Evolutionary conservation across 2,113 vertebrate species (phyloP).

Genomic region (Ptilorrhoa leucosticta): DNA sequence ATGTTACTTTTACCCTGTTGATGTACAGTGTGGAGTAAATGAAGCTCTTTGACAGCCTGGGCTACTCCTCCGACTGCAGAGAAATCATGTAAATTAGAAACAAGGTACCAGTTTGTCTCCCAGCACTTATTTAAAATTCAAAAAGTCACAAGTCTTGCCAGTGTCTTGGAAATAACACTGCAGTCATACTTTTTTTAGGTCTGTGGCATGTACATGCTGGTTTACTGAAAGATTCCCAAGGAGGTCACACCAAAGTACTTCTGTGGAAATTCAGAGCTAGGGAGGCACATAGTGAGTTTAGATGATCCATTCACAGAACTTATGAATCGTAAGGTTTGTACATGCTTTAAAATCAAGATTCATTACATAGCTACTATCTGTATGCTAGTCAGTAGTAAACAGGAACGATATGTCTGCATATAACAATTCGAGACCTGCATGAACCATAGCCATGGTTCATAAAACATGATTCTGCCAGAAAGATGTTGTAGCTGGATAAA

Average conservation of each 20-base stretch:
- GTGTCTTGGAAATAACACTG: background rate
- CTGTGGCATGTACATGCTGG: background rate
- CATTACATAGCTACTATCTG: background rate
- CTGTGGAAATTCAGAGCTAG: background rate
- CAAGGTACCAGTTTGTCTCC: background rate
- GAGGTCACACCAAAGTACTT: background rate
- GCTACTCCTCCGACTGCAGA: background rate
- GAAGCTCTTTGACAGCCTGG: background rate
- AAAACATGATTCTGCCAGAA: background rate
- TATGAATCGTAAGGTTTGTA: background rate
- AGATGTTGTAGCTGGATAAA: background rate
- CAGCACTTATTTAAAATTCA: background rate
- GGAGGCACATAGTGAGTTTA: background rate
- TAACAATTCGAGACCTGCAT: background rate
- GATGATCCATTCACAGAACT: background rate
- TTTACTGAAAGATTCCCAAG: background rate
- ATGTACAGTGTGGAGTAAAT: background rate
- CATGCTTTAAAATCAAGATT: background rate
- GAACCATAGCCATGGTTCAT: background rate
- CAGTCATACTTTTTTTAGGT: background rate
- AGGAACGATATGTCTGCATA: accelerated
- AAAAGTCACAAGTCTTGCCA: background rate
- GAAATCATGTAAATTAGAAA: background rate
- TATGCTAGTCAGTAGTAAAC: background rate
- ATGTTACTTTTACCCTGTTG: background rate